Base-by-base conservation (phyloP, 2,113 vertebrate species). In the Callorhinus ursinus region DNA sequence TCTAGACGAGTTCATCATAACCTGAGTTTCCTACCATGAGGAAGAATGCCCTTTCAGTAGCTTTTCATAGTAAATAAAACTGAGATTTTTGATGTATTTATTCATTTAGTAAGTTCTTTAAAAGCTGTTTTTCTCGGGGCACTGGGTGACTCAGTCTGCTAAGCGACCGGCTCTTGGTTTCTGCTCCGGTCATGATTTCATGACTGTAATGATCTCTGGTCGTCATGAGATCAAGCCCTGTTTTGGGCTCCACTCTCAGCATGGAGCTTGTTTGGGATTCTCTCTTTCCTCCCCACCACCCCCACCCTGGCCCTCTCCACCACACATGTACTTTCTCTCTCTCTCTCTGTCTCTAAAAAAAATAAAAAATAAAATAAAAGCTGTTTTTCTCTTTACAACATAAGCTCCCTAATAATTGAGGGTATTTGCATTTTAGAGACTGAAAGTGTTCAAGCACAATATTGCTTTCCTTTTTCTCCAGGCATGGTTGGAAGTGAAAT, bases 21-120 rank as follows among this genome's bases (percentile, higher is more conserved):
- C 28, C 57, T 49, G 71, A 53, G 4, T 86, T 85, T 61, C 31
- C 49, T 42, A 51, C 10, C 9, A 57, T 4, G 13, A 94, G 31
- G 16, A 92, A 96, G 24, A 88, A 59, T 67, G 9, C 31, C 72
- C 84, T 88, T 67, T 63, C 19, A 67, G 77, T 15, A 88, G 67
- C 21, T 15, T 79, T 93, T 81, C 55, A 28, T 69, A 63, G 57
- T 81, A 90, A 91, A 88, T 57, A 90, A 95, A 90, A 26, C n/a
- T 7, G n/a, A 71, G 24, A 53, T 81, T 84, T 95, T 74, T 77
- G 11, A 88, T 42, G 0, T 53, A 15, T 79, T 81, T 81, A 39
- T 93, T 84, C 39, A 76, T 69, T 51, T 19, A 65, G 28, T 39
- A 26, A 13, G 46, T 65, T 86, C 67, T 14, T 80, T 13, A 63